Conservation (phyloP, 2,797 vertebrate species). For the Aulostomus chinensis region DNA sequence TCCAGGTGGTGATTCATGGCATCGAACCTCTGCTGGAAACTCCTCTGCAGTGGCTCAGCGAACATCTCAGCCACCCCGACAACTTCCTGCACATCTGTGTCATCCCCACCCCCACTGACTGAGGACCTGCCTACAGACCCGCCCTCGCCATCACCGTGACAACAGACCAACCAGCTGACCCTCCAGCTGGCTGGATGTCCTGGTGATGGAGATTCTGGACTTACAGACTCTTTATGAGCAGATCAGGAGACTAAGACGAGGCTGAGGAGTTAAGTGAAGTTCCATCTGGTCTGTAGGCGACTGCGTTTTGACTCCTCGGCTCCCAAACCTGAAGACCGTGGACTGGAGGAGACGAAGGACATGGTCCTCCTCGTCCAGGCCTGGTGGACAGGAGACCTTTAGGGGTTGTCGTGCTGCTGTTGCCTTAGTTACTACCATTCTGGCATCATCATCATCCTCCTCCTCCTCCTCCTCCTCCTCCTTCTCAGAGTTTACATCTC, state of each 20-base stretch:
- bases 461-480: too few species aligned
- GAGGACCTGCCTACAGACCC: slow-evolving; percentile 49
- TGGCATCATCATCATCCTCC: too few species aligned
- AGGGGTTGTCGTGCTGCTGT: slow-evolving; percentile 53
- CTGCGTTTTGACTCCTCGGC: too few species aligned
- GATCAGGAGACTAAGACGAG: slow-evolving; percentile 11
- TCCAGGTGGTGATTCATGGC: slow-evolving; percentile 95
- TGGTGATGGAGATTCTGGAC: slow-evolving; percentile 7
- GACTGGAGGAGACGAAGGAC: too few species aligned
- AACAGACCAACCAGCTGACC: neutral
- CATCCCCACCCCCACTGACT: slow-evolving; percentile 87
- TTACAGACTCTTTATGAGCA: slow-evolving; percentile 31
- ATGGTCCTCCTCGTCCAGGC: neutral
- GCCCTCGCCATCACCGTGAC: neutral
- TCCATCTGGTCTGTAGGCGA: too few species aligned
- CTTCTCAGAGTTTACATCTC: too few species aligned
- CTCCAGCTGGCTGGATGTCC: neutral
- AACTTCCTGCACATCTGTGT: slow-evolving; percentile 98
- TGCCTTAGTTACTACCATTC: slow-evolving; percentile 55
- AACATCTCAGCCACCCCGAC: slow-evolving; percentile 98
- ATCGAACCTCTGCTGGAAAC: slow-evolving; percentile 97
- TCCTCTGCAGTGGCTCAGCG: slow-evolving; percentile 96
- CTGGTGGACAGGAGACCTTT: too few species aligned
- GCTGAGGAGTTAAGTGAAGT: slow-evolving; percentile 1
- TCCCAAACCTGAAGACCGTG: neutral